phyloP scores from a whole-genome alignment of 2,113 vertebrate species.

The Coracopsis vasa region DNA sequence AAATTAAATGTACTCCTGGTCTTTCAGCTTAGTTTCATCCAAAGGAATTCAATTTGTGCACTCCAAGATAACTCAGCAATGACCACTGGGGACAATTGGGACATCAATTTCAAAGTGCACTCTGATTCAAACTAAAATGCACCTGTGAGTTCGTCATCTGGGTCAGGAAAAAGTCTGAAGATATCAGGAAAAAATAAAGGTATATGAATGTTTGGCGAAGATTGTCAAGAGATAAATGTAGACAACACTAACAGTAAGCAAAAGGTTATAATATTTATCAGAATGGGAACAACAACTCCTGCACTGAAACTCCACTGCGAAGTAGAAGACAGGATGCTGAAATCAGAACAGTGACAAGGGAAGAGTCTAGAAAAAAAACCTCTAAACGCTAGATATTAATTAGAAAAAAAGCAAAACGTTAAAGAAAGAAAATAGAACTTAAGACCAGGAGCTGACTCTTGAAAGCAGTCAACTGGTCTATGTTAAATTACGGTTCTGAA shows the following conservation, averaged over 20 bases:
- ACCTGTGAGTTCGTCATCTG: background rate
- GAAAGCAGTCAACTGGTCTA: background rate
- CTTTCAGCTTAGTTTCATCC: background rate
- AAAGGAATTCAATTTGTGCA: background rate
- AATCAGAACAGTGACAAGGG: background rate
- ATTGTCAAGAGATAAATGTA: background rate
- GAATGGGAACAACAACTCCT: background rate
- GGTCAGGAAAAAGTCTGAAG: background rate
- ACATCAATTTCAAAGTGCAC: background rate
- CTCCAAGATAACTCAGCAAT: background rate
- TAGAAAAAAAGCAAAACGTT: background rate
- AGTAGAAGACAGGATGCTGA: background rate
- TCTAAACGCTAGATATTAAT: background rate
- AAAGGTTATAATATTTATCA: background rate
- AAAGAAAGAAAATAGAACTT: background rate
- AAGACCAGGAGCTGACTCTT: background rate
- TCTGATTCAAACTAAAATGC: background rate
- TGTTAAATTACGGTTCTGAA: background rate
- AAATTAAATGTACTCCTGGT: background rate
- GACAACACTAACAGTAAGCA: background rate
- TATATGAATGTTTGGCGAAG: background rate
- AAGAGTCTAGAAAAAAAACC: fast-evolving
- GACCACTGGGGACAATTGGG: background rate
- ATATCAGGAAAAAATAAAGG: background rate
- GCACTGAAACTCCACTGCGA: background rate